phyloP scores from a whole-genome alignment of 2,113 vertebrate species.

The Cercocebus atys region DNA sequence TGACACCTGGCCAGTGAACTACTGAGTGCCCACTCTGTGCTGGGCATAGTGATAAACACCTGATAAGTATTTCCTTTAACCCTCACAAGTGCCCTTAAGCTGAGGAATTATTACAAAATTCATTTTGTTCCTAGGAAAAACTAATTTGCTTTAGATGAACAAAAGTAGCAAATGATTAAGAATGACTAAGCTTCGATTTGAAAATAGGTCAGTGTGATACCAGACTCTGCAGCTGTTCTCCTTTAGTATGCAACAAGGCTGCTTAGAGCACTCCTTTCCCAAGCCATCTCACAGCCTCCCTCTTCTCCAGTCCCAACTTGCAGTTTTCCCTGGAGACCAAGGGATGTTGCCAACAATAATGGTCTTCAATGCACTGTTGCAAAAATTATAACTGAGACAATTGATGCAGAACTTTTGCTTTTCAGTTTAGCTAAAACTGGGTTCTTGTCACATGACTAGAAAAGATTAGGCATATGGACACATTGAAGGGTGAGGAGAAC shows the following conservation, averaged over 20 bases:
- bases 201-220: background rate
- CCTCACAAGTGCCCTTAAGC: background rate
- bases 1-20: background rate
- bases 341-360: background rate
- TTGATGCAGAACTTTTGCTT: too few species aligned
- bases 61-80: background rate
- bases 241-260: too few species aligned
- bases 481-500: too few species aligned
- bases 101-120: background rate
- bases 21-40: background rate
- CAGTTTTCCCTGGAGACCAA: background rate
- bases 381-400: too few species aligned
- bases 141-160: background rate
- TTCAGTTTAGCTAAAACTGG: too few species aligned
- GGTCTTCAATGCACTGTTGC: too few species aligned
- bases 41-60: background rate
- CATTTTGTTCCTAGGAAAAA: conserved; percentile 41
- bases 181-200: background rate
- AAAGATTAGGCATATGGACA: too few species aligned
- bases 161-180: background rate
- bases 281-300: background rate
- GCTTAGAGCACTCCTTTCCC: background rate
- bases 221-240: background rate
- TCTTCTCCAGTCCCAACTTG: background rate
- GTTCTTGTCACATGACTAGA: too few species aligned